These are phyloP conservation scores for Ectropis grisescens DNA, from an alignment of 1,140 invertebrate species.

Conservation along the genomic window DNA sequence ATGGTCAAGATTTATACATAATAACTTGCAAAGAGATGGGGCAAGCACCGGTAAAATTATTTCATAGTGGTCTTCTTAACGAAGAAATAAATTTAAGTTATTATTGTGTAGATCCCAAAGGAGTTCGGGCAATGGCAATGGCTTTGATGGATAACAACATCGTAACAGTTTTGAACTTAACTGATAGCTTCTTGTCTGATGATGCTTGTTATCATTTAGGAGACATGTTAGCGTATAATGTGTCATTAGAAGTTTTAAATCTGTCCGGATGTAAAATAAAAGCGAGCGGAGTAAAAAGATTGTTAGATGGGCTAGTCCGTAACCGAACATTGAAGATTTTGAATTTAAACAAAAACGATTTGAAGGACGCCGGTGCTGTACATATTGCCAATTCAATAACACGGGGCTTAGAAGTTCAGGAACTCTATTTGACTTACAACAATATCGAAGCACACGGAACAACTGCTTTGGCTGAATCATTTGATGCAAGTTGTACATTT, in stretches of 20 bases:
- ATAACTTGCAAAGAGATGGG: slow-evolving; percentile 51
- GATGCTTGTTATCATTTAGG: slow-evolving; percentile 52
- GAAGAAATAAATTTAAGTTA: slow-evolving; percentile 53
- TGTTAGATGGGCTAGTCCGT: slow-evolving; percentile 30
- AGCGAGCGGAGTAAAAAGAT: slow-evolving; percentile 30
- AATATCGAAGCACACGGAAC: slow-evolving; percentile 41
- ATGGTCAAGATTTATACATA: slow-evolving; percentile 57
- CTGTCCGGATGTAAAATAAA: slow-evolving; percentile 61
- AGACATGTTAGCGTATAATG: slow-evolving; percentile 54
- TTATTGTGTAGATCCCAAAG: slow-evolving; percentile 54
- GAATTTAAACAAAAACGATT: slow-evolving; percentile 49
- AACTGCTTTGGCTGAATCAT: slow-evolving; percentile 33
- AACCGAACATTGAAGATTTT: slow-evolving; percentile 35
- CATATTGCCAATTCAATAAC: slow-evolving; percentile 34
- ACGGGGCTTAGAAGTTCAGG: slow-evolving; percentile 33
- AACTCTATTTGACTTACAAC: slow-evolving; percentile 57
- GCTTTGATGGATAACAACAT: slow-evolving; percentile 48
- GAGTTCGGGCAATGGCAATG: slow-evolving; percentile 45
- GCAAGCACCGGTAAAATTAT: slow-evolving; percentile 43
- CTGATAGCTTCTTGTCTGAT: slow-evolving; percentile 54
- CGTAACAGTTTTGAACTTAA: slow-evolving; percentile 46
- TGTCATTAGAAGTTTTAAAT: slow-evolving; percentile 42
- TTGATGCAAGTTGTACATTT: slow-evolving; percentile 53
- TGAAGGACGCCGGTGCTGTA: slow-evolving; percentile 47
- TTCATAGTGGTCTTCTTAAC: slow-evolving; percentile 41